Conservation (phyloP, 1,140 invertebrate species). For the Muscidifurax raptorellus region DNA sequence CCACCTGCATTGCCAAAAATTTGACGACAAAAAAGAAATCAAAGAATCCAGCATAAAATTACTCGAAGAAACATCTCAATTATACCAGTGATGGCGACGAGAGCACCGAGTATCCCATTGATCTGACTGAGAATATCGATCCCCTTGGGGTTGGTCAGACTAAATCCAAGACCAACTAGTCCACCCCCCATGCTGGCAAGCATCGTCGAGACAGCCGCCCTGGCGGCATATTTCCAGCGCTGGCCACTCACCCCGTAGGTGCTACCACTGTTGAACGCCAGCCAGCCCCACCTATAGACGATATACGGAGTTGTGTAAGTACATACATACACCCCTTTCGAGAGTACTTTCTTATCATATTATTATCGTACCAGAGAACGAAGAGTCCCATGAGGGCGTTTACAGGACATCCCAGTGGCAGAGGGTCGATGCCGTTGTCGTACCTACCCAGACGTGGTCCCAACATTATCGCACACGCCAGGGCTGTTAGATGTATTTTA, state of each 20-base stretch:
- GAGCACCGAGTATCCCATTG: conserved; percentile 86
- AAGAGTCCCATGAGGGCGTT: conserved; percentile 94
- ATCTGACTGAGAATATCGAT: conserved; percentile 91
- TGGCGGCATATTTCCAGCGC: conserved; percentile 91
- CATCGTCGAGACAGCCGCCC: conserved; percentile 92
- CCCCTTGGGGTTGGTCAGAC: conserved; percentile 82
- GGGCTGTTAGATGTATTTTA: conserved; percentile 76
- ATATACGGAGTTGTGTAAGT: neutral
- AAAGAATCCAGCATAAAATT: too few relatives aligned
- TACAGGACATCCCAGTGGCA: conserved; percentile 91
- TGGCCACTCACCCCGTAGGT: conserved; percentile 85
- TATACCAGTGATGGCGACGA: conserved; percentile 48
- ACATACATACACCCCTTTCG: neutral
- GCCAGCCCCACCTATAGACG: conserved; percentile 90
- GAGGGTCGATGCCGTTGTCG: conserved; percentile 82
- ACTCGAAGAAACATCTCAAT: too few relatives aligned
- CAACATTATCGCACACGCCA: conserved; percentile 92
- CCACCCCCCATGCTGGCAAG: conserved; percentile 93
- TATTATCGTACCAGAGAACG: conserved; percentile 84
- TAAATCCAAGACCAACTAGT: conserved; percentile 83
- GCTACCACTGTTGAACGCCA: conserved; percentile 95
- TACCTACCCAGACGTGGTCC: conserved; percentile 93
- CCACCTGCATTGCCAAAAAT: conserved; percentile 78
- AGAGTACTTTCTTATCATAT: neutral
- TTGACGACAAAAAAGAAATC: neutral